phyloP scores from a whole-genome alignment of 2,797 vertebrate genomes.

The Crenuchus spilurus region DNA sequence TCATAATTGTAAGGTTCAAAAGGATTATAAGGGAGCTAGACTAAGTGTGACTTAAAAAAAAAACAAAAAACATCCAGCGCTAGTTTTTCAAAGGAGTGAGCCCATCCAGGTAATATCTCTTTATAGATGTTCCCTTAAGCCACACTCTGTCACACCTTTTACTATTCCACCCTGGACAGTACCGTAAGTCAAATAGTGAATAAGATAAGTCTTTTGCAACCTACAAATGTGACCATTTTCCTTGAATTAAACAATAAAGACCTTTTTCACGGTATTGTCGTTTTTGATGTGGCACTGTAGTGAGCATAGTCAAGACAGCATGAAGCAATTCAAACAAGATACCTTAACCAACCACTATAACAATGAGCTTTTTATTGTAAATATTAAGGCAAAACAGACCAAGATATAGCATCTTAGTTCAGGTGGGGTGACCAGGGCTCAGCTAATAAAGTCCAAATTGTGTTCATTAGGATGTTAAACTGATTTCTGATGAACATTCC shows the following conservation, averaged over 20 bases:
- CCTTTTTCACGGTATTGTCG: too few species aligned
- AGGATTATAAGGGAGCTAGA: too few species aligned
- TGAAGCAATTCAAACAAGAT: background rate
- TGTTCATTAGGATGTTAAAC: background rate
- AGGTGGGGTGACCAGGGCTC: background rate
- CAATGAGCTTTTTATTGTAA: background rate
- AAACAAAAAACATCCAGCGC: background rate
- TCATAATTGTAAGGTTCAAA: too few species aligned
- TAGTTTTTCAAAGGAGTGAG: constrained; percentile 13
- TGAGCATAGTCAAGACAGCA: background rate
- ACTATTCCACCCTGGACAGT: constrained; percentile 11
- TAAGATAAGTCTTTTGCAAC: background rate
- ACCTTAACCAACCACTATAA: background rate
- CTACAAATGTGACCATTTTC: too few species aligned
- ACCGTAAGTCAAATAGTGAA: constrained; percentile 9
- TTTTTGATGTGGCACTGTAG: too few species aligned
- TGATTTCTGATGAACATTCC: constrained; percentile 7
- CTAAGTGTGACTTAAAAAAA: background rate
- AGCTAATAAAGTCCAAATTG: background rate
- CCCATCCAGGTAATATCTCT: background rate
- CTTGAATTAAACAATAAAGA: too few species aligned
- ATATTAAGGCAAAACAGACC: background rate
- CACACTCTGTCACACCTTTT: background rate
- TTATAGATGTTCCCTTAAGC: constrained; percentile 3
- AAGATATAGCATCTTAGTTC: background rate